A percentile compares a stretch with the other conserved stretches of the same genome.
Evolutionary conservation across 2,888 invertebrate species (phyloP).

Genomic region (Thereva unica): DNA sequence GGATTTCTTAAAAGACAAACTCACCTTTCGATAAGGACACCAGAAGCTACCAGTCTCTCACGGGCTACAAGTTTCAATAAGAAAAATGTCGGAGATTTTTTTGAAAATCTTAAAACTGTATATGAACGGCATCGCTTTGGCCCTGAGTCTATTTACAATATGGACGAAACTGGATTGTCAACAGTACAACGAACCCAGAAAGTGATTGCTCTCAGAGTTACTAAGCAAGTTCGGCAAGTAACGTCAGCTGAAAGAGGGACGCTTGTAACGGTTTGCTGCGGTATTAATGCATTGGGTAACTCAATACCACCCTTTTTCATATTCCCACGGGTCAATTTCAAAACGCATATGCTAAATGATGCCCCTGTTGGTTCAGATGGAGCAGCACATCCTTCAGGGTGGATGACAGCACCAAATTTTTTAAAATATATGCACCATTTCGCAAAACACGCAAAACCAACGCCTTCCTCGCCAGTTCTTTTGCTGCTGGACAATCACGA

Average conservation of each 20-base stretch:
- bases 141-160: not conserved
- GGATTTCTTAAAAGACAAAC: not conserved
- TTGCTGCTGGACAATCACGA: constrained; percentile 43
- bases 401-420: constrained; percentile 44
- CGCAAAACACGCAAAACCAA: constrained; percentile 41
- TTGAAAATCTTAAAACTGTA: not conserved
- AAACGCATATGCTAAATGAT: constrained; percentile 37
- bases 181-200: constrained; percentile 2
- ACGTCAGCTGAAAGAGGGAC: constrained; percentile 23
- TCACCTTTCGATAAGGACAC: not conserved
- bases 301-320: constrained; percentile 33
- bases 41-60: not conserved
- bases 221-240: constrained; percentile 6
- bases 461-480: too few species aligned
- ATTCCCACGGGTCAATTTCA: constrained; percentile 23
- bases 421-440: constrained; percentile 41
- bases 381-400: constrained; percentile 43
- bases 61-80: not conserved
- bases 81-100: not conserved
- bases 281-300: too few species aligned
- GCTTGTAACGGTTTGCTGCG: constrained; percentile 16
- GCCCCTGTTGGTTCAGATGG: constrained; percentile 44
- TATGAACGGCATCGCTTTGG: not conserved
- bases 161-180: constrained; percentile 3
- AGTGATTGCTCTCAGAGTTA: not conserved